Conservation (phyloP, 2,113 vertebrate species). For the Malurus melanocephalus region DNA sequence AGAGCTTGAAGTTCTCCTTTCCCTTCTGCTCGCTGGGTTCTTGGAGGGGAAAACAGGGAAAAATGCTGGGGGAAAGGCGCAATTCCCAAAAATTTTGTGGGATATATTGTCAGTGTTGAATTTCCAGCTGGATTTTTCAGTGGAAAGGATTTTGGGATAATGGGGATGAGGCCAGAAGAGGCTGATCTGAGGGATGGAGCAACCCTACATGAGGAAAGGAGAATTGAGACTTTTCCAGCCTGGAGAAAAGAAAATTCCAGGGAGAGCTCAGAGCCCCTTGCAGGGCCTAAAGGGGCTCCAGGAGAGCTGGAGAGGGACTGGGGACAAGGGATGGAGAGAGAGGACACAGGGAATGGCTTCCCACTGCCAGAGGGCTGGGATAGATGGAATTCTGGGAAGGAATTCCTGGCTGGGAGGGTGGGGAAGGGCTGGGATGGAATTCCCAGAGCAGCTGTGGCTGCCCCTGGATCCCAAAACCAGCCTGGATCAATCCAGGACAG, state of each 20-base stretch:
- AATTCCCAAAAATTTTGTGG: background rate
- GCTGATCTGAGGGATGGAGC: background rate
- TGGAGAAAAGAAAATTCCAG: background rate
- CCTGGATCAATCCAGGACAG: background rate
- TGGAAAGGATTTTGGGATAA: background rate
- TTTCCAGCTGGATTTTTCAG: background rate
- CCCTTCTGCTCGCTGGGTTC: background rate
- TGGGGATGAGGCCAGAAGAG: background rate
- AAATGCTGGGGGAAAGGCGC: fast-evolving
- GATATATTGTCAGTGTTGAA: no score
- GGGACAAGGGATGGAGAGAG: background rate
- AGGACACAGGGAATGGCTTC: background rate
- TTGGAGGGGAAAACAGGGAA: background rate
- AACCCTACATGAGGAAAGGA: background rate
- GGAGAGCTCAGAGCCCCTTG: background rate
- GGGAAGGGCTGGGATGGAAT: background rate
- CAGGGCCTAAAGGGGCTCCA: background rate
- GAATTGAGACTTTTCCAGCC: background rate
- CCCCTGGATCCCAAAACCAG: background rate
- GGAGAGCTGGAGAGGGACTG: background rate
- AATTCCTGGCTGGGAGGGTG: background rate
- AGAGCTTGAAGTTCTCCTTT: background rate
- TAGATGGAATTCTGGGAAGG: background rate
- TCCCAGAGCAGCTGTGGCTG: background rate
- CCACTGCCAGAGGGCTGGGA: background rate